phyloP scores from a whole-genome alignment of 1,140 invertebrate species.

The Drosophila watanabei region DNA sequence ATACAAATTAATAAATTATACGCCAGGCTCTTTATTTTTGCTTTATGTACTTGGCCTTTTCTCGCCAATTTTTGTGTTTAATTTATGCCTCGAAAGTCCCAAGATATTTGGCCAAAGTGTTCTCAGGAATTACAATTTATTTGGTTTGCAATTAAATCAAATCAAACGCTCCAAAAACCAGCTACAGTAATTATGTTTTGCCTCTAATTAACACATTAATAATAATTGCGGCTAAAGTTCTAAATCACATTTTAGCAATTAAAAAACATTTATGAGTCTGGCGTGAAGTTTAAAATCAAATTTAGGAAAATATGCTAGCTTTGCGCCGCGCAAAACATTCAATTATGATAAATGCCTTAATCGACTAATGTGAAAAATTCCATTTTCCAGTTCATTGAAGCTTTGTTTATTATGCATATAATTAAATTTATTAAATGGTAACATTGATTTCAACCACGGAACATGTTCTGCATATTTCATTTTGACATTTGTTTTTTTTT shows the following conservation, averaged over 20 bases:
- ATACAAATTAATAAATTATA: conserved; percentile 79
- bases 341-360: conserved; percentile 31
- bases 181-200: conserved; percentile 12
- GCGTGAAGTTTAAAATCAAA: conserved; percentile 19
- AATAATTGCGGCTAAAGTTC: neutral
- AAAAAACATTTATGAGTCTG: conserved; percentile 15
- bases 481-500: conserved; percentile 1
- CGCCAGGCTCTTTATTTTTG: conserved; percentile 40
- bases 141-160: conserved; percentile 6
- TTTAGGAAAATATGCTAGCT: conserved; percentile 20
- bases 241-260: conserved; percentile 16
- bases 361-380: conserved; percentile 34
- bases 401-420: conserved; percentile 33
- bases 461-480: conserved; percentile 29
- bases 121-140: conserved; percentile 9
- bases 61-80: conserved; percentile 7
- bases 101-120: conserved; percentile 7
- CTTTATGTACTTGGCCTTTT: conserved; percentile 23
- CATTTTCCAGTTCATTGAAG: conserved; percentile 52
- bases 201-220: conserved; percentile 11
- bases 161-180: conserved; percentile 5
- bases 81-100: conserved; percentile 27
- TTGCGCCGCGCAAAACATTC: conserved; percentile 22
- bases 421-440: conserved; percentile 50
- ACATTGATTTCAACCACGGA: conserved; percentile 17